Evolutionary conservation across 1,140 invertebrate species (phyloP), one percentile per base, ranked within the genome.

Genomic region (Temnothorax longispinosus): DNA sequence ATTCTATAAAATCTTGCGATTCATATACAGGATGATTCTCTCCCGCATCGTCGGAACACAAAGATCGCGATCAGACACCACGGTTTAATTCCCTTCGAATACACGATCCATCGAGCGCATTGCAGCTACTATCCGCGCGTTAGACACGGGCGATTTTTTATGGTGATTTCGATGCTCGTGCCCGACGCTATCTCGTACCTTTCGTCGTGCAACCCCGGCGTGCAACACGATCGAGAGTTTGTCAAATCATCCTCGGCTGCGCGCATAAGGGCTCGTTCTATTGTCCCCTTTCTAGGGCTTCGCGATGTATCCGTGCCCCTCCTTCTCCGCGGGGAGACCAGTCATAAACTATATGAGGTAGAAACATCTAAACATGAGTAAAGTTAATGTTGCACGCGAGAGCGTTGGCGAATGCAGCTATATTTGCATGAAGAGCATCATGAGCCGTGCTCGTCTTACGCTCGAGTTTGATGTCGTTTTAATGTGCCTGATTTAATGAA

Each of bases 261-360:
- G 88, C 89, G 90, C 67, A 76, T 87, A 87, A 89, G 88, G 89
- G 75, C 81, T 90, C 52, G 65, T 90, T 77, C 89, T 60, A 93
- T 93, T 93, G 93, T 94, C 74, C 87, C 89, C 80, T 50, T 90
- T 80, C 65, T 75, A 91, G 91, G 93, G 92, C 88, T 89, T 91
- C 86, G 81, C 86, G 80, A 92, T 90, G 89, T 93, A 93, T 93
- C 88, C 60, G 78, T 90, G 91, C 71, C 87, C 88, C 88, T 88
- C 93, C 88, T 94, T 92, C 38, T 54, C 91, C 91, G 88, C 81
- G 88, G 88, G 88, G 88, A 44, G 52, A 84, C 41, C 88, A 91
- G 91, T 91, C 92, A 89, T 94, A 94, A 94, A 93, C 88, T 93
- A 94, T 91, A 94, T 93, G 93, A 93, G 90, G 90, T 93, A 94